These are phyloP conservation scores for Lacerta bilineata DNA, from an alignment of 2,797 vertebrate genomes.

Conservation along the genomic window DNA sequence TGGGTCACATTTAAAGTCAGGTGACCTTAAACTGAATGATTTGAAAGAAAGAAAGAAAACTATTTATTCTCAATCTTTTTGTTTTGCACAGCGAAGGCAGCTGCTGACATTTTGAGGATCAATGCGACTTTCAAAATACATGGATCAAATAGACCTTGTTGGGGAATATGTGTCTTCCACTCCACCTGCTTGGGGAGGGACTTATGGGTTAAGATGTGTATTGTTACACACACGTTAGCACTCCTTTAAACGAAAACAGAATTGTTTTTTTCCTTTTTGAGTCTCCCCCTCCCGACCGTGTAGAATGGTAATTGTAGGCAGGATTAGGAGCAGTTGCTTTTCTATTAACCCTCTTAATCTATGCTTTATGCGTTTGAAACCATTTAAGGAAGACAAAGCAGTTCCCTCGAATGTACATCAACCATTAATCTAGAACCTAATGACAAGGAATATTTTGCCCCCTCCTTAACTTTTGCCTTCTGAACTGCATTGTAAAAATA, in stretches of 20 bases:
- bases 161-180: slow-evolving; percentile 80
- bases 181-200: slow-evolving; percentile 72
- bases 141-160: slow-evolving; percentile 78
- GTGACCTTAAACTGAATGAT: slow-evolving; percentile 91
- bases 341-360: slow-evolving; percentile 80
- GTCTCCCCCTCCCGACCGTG: slow-evolving; percentile 44
- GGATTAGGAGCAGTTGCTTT: slow-evolving; percentile 84
- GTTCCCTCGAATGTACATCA: slow-evolving; percentile 79
- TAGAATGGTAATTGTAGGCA: slow-evolving; percentile 77
- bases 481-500: slow-evolving; percentile 79
- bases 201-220: slow-evolving; percentile 74
- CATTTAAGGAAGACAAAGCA: slow-evolving; percentile 81
- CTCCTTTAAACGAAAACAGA: slow-evolving; percentile 76
- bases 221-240: slow-evolving; percentile 76
- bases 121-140: slow-evolving; percentile 78
- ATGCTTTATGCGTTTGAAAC: slow-evolving; percentile 84
- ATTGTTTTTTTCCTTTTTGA: slow-evolving; percentile 62
- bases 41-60: slow-evolving; percentile 83
- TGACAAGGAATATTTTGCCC: slow-evolving; percentile 79
- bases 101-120: slow-evolving; percentile 90
- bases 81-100: slow-evolving; percentile 99
- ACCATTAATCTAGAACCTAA: slow-evolving; percentile 78
- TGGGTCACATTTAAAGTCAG: slow-evolving; percentile 85
- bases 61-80: slow-evolving; percentile 99
- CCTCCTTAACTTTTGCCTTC: slow-evolving; percentile 81